phyloP scores from a whole-genome alignment of 2,888 invertebrate species.

The Tachina lurida region DNA sequence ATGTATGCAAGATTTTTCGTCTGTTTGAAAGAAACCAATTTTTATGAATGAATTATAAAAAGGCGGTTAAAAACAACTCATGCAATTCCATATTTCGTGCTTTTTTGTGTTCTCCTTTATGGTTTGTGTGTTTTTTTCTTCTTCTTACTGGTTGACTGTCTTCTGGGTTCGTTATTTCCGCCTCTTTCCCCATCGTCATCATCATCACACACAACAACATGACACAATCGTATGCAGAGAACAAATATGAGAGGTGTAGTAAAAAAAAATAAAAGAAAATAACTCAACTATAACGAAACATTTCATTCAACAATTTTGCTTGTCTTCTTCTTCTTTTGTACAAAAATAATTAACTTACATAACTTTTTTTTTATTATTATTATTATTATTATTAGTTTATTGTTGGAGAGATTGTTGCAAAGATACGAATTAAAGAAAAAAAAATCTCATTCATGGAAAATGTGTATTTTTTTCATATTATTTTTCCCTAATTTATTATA shows the following conservation, averaged over 20 bases:
- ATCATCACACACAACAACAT: constrained; percentile 33
- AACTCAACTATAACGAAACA: constrained; percentile 70
- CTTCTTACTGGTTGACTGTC: constrained; percentile 61
- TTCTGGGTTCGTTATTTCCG: constrained; percentile 67
- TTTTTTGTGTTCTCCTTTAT: constrained; percentile 46
- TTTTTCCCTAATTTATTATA: constrained; percentile 12
- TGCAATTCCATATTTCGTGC: constrained; percentile 61
- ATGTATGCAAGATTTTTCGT: constrained; percentile 11
- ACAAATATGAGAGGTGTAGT: constrained; percentile 42
- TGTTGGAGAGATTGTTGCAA: constrained; percentile 48
- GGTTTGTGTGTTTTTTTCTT: constrained; percentile 42
- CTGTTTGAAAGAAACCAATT: constrained; percentile 44
- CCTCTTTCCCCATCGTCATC: constrained; percentile 57
- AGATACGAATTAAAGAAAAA: constrained; percentile 27
- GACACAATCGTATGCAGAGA: constrained; percentile 23
- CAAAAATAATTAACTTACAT: constrained; percentile 67
- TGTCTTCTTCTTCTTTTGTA: constrained; percentile 48
- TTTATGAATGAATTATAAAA: constrained; percentile 71
- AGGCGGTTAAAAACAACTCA: constrained; percentile 69
- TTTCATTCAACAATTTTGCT: constrained; percentile 68
- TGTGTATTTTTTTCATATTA: background rate
- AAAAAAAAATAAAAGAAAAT: constrained; percentile 49
- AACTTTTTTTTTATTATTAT: constrained; percentile 46
- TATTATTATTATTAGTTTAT: constrained; percentile 54
- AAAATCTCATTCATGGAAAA: constrained; percentile 46